Evolutionary conservation across 1,140 invertebrate species (phyloP), one percentile per base, ranked within the genome.

Genomic region (Pseudomyrmex sp.): DNA sequence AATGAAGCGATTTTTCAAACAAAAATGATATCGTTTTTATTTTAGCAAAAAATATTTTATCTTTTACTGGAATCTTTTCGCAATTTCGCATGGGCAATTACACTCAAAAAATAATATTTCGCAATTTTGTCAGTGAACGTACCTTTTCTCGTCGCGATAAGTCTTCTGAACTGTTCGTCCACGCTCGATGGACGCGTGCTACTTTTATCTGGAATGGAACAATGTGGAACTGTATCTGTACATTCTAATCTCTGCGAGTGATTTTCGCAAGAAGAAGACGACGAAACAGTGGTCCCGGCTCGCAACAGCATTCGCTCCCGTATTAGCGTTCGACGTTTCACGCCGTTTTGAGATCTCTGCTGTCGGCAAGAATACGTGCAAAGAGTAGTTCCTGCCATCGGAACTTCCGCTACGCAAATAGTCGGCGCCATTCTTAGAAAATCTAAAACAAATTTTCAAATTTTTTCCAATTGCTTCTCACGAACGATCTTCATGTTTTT

Each of bases 351-450:
- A 68, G 80, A 48, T 61, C 83, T 79, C 63, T 82, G 86, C 68
- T 87, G 85, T 65, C 85, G 86, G 8, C 84, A 88, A 7, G 83
- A 56, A 48, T 89, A 86, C 1, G 86, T 82, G 13, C 50, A 66
- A 23, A 82, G 85, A 1, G 88, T 66, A 59, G 80, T 89, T 69
- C 85, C 85, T 13, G 77, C 70, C 35, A 84, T 73, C 35, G 88
- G 83, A 13, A 92, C 61, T 26, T 92, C 92, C 10, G 89, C 35
- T 76, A 92, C 23, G 58, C 90, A 92, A 70, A 92, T 46, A 46
- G 90, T 91, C 18, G 92, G 91, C 48, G 90, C 89, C 92, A 93
- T 93, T 69, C 61, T 85, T 2, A 1, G 18, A 10, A 59, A 65
- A 23, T 46, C 48, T 80, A 56, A 61, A 80, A 80, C 23, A 72